These are phyloP conservation scores for Cercopithecus mona DNA, from an alignment of 2,113 vertebrate species.

Conservation along the genomic window DNA sequence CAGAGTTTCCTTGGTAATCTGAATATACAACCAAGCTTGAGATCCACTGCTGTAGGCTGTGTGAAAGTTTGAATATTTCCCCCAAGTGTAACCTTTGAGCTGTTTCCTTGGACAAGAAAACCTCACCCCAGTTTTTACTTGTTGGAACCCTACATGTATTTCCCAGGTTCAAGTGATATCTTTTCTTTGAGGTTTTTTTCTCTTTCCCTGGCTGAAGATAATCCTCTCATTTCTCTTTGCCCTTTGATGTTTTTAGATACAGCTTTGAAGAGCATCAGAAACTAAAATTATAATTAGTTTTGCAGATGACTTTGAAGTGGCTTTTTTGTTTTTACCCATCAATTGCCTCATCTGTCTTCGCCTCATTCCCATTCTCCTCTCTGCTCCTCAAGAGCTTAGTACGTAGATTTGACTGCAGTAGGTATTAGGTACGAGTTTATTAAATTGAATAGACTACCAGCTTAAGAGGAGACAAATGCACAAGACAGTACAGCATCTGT, in stretches of 20 bases:
- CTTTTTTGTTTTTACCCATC: neutral
- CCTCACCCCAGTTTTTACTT: neutral
- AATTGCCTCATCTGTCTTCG: neutral
- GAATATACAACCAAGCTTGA: neutral
- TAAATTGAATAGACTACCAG: neutral
- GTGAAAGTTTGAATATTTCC: neutral
- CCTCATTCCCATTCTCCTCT: neutral
- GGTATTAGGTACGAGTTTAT: constrained; percentile 24
- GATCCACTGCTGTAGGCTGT: neutral
- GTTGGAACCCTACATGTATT: neutral
- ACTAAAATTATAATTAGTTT: constrained; percentile 54
- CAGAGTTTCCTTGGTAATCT: neutral
- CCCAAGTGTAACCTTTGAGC: neutral
- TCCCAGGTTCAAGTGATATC: neutral
- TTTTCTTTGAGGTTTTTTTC: constrained; percentile 20
- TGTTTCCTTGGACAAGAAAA: neutral
- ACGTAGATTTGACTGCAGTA: neutral
- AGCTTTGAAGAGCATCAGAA: constrained; percentile 51
- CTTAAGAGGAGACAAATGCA: constrained; percentile 46
- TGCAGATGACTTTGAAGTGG: neutral
- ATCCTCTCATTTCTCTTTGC: constrained; percentile 3
- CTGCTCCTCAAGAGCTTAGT: neutral
- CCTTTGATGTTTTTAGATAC: constrained; percentile 49
- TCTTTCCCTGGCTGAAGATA: neutral
- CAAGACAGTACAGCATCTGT: constrained; percentile 47